These are phyloP conservation scores for Malthinus seriepunctatus DNA, from an alignment of 2,888 invertebrate genomes.

Conservation along the genomic window DNA sequence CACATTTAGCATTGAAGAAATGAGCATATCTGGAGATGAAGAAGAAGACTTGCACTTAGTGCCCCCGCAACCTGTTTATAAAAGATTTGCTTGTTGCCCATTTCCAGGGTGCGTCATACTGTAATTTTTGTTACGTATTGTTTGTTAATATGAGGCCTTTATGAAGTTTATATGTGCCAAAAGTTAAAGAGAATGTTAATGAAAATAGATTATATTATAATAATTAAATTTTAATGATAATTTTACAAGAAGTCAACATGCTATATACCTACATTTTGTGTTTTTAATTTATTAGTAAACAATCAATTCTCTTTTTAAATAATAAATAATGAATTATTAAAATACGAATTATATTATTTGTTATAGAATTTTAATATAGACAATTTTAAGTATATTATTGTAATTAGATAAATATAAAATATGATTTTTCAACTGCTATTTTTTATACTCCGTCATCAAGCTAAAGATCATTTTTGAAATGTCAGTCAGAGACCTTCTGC, in stretches of 20 bases:
- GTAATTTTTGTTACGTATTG: conserved; percentile 14
- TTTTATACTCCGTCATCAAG: too few relatives aligned
- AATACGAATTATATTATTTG: not conserved
- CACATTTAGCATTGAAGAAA: conserved; percentile 65
- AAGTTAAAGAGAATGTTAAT: conserved; percentile 1
- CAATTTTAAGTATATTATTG: not conserved
- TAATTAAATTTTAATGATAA: not conserved
- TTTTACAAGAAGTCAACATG: too few relatives aligned
- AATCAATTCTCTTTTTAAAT: too few relatives aligned
- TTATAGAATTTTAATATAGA: too few relatives aligned
- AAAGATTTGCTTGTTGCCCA: conserved; percentile 52
- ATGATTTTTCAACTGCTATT: too few relatives aligned
- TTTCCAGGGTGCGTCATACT: conserved; percentile 45
- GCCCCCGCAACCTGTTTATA: conserved; percentile 53
- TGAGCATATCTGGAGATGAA: conserved; percentile 62
- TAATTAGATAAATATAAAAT: not conserved
- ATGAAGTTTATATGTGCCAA: conserved; percentile 27
- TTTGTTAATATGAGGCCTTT: conserved; percentile 24
- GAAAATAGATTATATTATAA: not conserved
- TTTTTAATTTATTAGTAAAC: too few relatives aligned
- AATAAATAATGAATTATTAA: too few relatives aligned
- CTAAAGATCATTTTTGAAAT: too few relatives aligned
- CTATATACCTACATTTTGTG: not conserved
- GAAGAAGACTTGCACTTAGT: conserved; percentile 56
- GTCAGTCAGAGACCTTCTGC: too few relatives aligned